A percentile compares a stretch with the other conserved stretches of the same genome.
Conservation (phyloP, 2,888 invertebrate species). For the Sphaerophoria taeniata region DNA sequence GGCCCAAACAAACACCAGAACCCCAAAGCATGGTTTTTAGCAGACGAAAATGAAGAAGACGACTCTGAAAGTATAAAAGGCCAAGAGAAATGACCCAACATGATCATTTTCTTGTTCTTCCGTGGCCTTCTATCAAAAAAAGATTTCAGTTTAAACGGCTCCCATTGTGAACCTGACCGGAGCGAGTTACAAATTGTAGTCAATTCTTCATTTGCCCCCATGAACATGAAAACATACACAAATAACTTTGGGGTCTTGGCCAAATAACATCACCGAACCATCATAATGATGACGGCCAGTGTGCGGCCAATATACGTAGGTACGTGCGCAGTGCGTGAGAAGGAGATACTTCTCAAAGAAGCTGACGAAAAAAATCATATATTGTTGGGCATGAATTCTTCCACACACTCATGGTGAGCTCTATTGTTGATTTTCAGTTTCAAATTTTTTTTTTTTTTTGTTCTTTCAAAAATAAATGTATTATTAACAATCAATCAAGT, state of each 20-base stretch:
- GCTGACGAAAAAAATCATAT: slow-evolving; percentile 29
- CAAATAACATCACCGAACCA: slow-evolving; percentile 63
- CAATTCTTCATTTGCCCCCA: slow-evolving; percentile 68
- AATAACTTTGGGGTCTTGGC: slow-evolving; percentile 45
- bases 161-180: slow-evolving; percentile 67
- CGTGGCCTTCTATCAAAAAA: slow-evolving; percentile 66
- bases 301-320: neutral
- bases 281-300: slow-evolving; percentile 44
- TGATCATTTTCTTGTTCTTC: slow-evolving; percentile 64
- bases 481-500: slow-evolving; percentile 74
- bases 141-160: slow-evolving; percentile 71
- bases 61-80: neutral
- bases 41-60: too few species aligned
- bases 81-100: slow-evolving; percentile 66
- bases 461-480: slow-evolving; percentile 53
- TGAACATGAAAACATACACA: slow-evolving; percentile 40
- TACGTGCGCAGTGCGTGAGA: slow-evolving; percentile 28
- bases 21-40: neutral
- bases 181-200: slow-evolving; percentile 69
- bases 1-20: neutral
- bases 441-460: too few species aligned
- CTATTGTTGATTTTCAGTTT: slow-evolving; percentile 53
- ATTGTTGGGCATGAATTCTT: slow-evolving; percentile 13
- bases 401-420: slow-evolving; percentile 34
- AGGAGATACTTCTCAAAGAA: slow-evolving; percentile 45